Evolutionary conservation across 2,888 invertebrate species (phyloP), one percentile per base, ranked within the genome.

Genomic region (Rosalia funebris): DNA sequence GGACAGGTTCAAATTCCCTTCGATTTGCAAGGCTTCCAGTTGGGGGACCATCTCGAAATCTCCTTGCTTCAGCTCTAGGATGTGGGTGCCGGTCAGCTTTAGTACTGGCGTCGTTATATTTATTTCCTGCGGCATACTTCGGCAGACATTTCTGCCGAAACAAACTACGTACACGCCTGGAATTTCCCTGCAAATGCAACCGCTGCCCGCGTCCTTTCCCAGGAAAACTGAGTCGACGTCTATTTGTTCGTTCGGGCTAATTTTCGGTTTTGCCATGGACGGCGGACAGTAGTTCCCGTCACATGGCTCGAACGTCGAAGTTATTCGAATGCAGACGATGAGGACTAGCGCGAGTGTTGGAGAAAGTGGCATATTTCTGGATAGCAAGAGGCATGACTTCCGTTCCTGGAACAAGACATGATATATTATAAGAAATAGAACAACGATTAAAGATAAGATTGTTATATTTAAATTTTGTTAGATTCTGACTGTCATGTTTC

Each of bases 91-190:
- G 54, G 84, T 81, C 3, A 87, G 79, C 68, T 82, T 79, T 1
- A 87, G 75, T 0, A 77, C 66, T 37, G 82, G 79, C 15, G 83
- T 81, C 48, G 70, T 71, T 1, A 82, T 70, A 57, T 72, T 80
- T 1, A 86, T 66, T 79, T 82, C 81, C 78, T 81, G 81, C 0
- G 87, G 87, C 70, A 87, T 84, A 12, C 64, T 76, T 60, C 65
- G 77, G 71, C 87, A 87, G 16, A 79, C 81, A 34, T 83, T 83
- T 55, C 84, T 83, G 3, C 86, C 86, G 57, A 84, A 87, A 70
- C 87, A 87, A 0, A 85, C 83, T 1, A 83, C 77, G 10, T 81
- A 77, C 14, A 70, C 75, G 0, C 71, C 69, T 5, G 12, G 77
- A 73, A 17, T 78, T 37, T 83, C 82, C 16, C 85, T 78, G 71